These are phyloP conservation scores for Erpornis zantholeuca DNA, from an alignment of 2,113 vertebrate genomes.

Conservation along the genomic window DNA sequence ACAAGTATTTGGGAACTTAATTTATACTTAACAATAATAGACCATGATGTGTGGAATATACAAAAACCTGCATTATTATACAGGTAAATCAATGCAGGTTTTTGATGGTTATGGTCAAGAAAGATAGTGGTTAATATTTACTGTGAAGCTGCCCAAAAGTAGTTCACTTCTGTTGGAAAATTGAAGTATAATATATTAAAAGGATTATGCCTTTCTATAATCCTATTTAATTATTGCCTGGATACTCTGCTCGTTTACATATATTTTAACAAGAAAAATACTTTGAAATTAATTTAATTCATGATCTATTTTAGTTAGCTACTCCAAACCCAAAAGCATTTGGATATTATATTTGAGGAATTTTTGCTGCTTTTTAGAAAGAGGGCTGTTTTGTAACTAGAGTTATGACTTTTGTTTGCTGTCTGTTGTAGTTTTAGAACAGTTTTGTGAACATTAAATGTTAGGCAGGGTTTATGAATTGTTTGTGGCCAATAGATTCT, in stretches of 20 bases:
- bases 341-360: not conserved
- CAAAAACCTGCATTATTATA: not conserved
- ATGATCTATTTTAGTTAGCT: not conserved
- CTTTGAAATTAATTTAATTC: not conserved
- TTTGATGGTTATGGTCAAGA: not conserved
- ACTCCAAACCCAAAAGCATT: not conserved
- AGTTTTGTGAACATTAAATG: not conserved
- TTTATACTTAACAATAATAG: not conserved
- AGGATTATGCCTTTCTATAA: conserved; percentile 1
- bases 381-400: not conserved
- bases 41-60: not conserved
- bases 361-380: not conserved
- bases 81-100: not conserved
- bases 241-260: not conserved
- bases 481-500: not conserved
- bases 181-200: not conserved
- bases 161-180: not conserved
- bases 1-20: not conserved
- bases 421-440: not conserved
- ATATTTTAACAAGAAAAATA: not conserved
- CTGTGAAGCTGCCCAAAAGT: not conserved
- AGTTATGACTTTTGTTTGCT: not conserved
- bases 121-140: not conserved
- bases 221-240: not conserved
- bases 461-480: not conserved